Conservation (phyloP, 1,140 invertebrate genomes). For the Drosophila kikkawai region DNA sequence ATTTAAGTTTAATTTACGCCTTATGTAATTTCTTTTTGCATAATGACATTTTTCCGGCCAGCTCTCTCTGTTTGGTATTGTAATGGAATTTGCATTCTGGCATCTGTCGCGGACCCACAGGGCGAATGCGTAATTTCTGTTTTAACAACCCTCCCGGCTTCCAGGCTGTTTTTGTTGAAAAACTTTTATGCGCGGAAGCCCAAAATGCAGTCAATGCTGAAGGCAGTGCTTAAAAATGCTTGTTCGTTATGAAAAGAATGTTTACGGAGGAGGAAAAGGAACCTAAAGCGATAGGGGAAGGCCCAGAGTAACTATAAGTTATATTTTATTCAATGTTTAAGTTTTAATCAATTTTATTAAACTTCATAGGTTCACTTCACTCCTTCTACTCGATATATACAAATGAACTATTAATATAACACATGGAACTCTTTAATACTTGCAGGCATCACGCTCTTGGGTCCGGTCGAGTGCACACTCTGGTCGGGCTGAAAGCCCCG, state of each 20-base stretch:
- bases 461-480: conserved; percentile 31
- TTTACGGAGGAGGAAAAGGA: background rate
- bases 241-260: background rate
- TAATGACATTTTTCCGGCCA: conserved; percentile 35
- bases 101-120: conserved; percentile 30
- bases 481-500: conserved; percentile 43
- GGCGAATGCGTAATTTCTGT: conserved; percentile 58
- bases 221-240: conserved; percentile 3
- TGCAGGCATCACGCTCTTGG: conserved; percentile 50
- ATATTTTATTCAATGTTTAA: background rate
- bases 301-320: background rate
- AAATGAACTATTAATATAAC: conserved; percentile 67
- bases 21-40: conserved; percentile 46
- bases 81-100: conserved; percentile 54
- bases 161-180: conserved; percentile 5
- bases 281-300: background rate
- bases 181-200: background rate
- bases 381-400: conserved; percentile 13
- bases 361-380: conserved; percentile 12
- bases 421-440: conserved; percentile 18
- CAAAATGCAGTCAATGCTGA: conserved; percentile 1
- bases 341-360: background rate
- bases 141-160: conserved; percentile 12
- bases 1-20: conserved; percentile 53
- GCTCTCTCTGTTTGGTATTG: conserved; percentile 5